Evolutionary conservation across 2,113 vertebrate genomes (phyloP).

Genomic region (Pseudorectes ferrugineus): DNA sequence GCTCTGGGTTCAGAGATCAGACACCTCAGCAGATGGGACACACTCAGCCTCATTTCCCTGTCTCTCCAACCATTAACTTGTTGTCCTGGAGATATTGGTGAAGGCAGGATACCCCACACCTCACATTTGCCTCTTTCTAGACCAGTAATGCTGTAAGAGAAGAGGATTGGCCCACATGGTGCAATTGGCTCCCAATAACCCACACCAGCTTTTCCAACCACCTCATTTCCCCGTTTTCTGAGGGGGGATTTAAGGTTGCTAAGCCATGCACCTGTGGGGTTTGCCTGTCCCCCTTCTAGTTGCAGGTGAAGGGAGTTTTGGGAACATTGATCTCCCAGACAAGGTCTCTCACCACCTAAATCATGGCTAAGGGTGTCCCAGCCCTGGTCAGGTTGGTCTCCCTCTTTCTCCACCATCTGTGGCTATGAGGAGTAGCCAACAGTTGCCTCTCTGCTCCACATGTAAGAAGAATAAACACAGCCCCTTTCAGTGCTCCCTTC

Average conservation of each 20-base stretch:
- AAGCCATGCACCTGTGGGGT: not conserved
- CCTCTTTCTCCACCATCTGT: not conserved
- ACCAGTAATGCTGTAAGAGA: not conserved
- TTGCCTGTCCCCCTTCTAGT: not conserved
- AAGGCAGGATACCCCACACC: not conserved
- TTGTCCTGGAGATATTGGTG: not conserved
- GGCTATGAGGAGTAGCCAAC: fast-evolving
- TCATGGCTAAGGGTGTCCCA: fast-evolving
- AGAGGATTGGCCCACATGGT: fast-evolving
- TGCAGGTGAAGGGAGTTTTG: not conserved
- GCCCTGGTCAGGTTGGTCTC: not conserved
- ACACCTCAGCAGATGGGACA: not conserved
- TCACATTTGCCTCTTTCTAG: not conserved
- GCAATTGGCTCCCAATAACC: not conserved
- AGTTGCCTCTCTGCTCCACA: not conserved
- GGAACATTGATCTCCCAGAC: fast-evolving
- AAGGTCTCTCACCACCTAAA: not conserved
- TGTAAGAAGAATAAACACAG: fast-evolving
- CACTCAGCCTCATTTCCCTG: not conserved
- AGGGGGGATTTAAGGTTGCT: not conserved
- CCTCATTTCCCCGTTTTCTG: not conserved
- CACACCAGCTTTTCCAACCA: not conserved
- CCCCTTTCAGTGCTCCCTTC: not conserved
- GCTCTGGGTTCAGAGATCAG: not conserved
- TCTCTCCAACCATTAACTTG: not conserved